Evolutionary conservation across 1,140 invertebrate genomes (phyloP).

Genomic region (Gryon sp.): DNA sequence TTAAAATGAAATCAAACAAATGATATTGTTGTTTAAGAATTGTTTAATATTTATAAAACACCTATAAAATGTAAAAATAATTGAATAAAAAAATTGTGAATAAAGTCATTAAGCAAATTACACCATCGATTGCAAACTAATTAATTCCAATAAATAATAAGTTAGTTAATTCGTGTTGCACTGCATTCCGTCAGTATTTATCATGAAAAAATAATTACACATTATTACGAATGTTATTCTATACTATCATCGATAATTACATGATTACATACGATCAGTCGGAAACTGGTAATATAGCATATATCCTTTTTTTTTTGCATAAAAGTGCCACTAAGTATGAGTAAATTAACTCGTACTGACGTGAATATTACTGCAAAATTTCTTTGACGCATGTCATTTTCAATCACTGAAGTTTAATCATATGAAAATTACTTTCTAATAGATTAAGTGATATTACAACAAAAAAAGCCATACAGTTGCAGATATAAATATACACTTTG

Average conservation of each 20-base stretch:
- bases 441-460: neutral
- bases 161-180: constrained; percentile 9
- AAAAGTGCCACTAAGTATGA: constrained; percentile 5
- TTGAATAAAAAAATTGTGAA: too few species aligned
- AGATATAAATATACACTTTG: too few species aligned
- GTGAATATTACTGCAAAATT: constrained; percentile 1
- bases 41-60: too few species aligned
- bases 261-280: constrained; percentile 25
- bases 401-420: constrained; percentile 1
- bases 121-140: constrained; percentile 15
- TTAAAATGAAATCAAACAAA: too few species aligned
- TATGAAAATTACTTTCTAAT: neutral
- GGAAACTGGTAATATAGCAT: neutral
- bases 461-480: too few species aligned
- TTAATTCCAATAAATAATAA: constrained; percentile 35
- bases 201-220: constrained; percentile 44
- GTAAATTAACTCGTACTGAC: constrained; percentile 5
- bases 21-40: too few species aligned
- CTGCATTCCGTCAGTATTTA: constrained; percentile 9
- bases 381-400: constrained; percentile 1
- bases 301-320: constrained; percentile 1
- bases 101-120: constrained; percentile 35
- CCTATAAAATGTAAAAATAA: too few species aligned
- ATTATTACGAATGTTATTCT: constrained; percentile 41
- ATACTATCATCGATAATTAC: constrained; percentile 44